Evolutionary conservation across 2,113 vertebrate species (phyloP).

Genomic region (Python bivittatus): DNA sequence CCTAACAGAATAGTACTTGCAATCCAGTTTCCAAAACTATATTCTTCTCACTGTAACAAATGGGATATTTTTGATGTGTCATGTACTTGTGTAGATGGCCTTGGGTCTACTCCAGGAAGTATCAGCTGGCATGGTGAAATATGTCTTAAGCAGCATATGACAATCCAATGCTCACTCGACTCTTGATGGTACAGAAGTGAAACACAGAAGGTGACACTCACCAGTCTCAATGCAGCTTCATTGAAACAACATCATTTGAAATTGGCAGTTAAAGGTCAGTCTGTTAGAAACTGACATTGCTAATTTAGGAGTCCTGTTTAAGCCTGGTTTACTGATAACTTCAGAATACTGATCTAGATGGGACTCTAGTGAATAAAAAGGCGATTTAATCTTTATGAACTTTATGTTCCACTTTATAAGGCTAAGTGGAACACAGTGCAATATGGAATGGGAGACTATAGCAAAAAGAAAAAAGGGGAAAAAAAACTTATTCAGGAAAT

Average conservation of each 20-base stretch:
- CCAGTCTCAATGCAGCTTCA: background rate
- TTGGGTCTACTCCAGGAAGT: background rate
- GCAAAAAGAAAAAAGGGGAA: no score
- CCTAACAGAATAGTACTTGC: slow-evolving; percentile 22
- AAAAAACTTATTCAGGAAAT: no score
- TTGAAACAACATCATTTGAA: slow-evolving; percentile 10
- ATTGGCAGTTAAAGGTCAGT: background rate
- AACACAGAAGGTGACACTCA: background rate
- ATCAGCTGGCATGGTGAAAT: background rate
- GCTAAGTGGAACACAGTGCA: background rate
- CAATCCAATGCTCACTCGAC: accelerated
- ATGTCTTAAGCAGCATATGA: background rate
- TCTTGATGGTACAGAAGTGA: slow-evolving; percentile 14
- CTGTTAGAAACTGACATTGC: background rate
- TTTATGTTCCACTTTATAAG: background rate
- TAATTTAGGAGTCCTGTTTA: background rate
- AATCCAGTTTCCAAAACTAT: slow-evolving; percentile 44
- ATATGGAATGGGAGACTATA: no score
- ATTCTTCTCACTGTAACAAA: slow-evolving; percentile 24
- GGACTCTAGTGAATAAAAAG: no score
- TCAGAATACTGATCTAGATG: no score
- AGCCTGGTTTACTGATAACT: no score
- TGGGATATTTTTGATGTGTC: slow-evolving; percentile 8
- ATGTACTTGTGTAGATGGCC: slow-evolving; percentile 19
- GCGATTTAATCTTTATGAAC: no score